Base-by-base conservation (phyloP, 2,888 invertebrate species). In the Shargacucullia verbasci region DNA sequence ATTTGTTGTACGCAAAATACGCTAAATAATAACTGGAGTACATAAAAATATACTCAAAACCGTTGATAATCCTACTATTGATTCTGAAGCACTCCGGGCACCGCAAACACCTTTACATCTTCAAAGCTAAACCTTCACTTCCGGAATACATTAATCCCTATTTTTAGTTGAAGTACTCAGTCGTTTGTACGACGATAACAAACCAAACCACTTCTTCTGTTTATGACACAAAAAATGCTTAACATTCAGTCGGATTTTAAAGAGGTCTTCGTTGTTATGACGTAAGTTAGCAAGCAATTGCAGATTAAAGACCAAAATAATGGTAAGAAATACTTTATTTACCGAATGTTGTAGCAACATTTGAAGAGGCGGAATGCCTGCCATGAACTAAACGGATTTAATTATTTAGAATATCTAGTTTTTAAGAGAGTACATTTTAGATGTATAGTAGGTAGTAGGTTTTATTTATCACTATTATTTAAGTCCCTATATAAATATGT, bases 91-190 rank as follows among this genome's bases (percentile, higher is more conserved):
- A 7, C 47, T 64, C 43, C 33, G 52, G 15, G 15, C 40, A 53
- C 54, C 44, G 38, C 57, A 58, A 67, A 59, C 41, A 49, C 34
- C 63, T 52, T 31, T 45, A 34, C 38, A 46, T 20, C 44, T 64
- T 70, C 70, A 59, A 70, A 65, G 57, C 57, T 57, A 57, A 56
- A 47, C 52, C 56, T 48, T 31, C 25, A 55, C 59, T 67, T 70
- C 75, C 72, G 75, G 59, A 62, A 59, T 50, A 67, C 54, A 58
- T 73, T 67, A 74, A 70, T 66, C 62, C 40, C 39, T 62, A 55
- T 70, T 58, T 70, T 62, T 53, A 53, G 58, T 64, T 53, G 13
- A 58, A 70, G 59, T 39, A 66, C 62, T 62, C 44, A 20, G 38
- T 44, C 43, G 35, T 50, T 43, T 39, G 33, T 50, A 57, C 43